Conservation (phyloP, 2,113 vertebrate genomes). For the Oreocharis arfaki region DNA sequence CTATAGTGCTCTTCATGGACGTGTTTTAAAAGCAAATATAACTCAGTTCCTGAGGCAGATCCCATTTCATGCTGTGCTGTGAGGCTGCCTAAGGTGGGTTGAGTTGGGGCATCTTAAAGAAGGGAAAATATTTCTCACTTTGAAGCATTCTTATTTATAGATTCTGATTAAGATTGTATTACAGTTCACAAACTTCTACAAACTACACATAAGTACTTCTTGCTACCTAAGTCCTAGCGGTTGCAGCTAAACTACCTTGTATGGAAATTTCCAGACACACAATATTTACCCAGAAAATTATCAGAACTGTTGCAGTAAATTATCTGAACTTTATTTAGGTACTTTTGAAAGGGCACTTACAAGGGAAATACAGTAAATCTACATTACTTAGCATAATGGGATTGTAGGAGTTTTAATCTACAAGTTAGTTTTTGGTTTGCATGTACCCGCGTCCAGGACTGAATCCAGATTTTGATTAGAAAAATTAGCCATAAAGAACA, state of each 20-base stretch:
- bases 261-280: neutral
- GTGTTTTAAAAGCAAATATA: neutral
- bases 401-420: neutral
- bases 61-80: neutral
- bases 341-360: neutral
- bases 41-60: neutral
- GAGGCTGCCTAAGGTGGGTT: constrained; percentile 3
- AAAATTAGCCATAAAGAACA: neutral
- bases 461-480: neutral
- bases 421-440: neutral
- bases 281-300: neutral
- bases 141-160: neutral
- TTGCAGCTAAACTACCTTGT: neutral
- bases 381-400: neutral
- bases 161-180: neutral
- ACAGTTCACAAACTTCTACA: neutral
- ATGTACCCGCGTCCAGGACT: neutral
- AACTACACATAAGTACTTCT: neutral
- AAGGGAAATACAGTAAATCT: neutral
- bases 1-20: neutral
- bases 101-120: neutral
- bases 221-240: neutral
- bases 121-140: neutral
- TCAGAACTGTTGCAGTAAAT: neutral
- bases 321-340: neutral